These are phyloP conservation scores for Noctua comes DNA, from an alignment of 2,888 invertebrate genomes.

Conservation along the genomic window DNA sequence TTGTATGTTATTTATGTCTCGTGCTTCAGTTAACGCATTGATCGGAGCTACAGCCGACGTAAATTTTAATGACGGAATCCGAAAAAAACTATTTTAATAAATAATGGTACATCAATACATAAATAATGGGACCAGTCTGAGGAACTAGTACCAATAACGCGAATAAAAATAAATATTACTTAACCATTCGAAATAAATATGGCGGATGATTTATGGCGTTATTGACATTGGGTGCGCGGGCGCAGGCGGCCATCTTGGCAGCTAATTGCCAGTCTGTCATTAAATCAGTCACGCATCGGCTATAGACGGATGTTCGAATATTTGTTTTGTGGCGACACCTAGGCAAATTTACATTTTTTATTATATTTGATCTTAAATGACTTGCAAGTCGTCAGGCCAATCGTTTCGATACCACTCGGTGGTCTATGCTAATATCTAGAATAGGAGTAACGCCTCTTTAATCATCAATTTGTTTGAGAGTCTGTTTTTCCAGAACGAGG, in stretches of 20 bases:
- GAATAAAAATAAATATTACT: conserved; percentile 79
- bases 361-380: conserved; percentile 50
- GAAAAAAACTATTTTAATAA: conserved; percentile 57
- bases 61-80: conserved; percentile 60
- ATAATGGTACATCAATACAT: conserved; percentile 57
- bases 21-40: conserved; percentile 57
- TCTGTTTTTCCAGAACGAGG: conserved; percentile 31
- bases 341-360: conserved; percentile 65
- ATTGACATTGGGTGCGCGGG: conserved; percentile 86
- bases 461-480: conserved; percentile 46
- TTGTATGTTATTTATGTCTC: conserved; percentile 63
- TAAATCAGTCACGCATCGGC: conserved; percentile 84
- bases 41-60: conserved; percentile 52
- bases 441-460: conserved; percentile 60
- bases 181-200: conserved; percentile 85
- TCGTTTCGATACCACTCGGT: conserved; percentile 37
- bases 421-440: conserved; percentile 59
- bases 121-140: conserved; percentile 66
- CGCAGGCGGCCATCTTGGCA: conserved; percentile 86
- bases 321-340: conserved; percentile 69
- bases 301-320: conserved; percentile 70
- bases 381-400: conserved; percentile 59
- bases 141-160: conserved; percentile 69
- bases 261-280: conserved; percentile 86
- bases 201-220: conserved; percentile 86